phyloP scores from a whole-genome alignment of 2,797 vertebrate genomes.

The Rhabdophis nuchalis region DNA sequence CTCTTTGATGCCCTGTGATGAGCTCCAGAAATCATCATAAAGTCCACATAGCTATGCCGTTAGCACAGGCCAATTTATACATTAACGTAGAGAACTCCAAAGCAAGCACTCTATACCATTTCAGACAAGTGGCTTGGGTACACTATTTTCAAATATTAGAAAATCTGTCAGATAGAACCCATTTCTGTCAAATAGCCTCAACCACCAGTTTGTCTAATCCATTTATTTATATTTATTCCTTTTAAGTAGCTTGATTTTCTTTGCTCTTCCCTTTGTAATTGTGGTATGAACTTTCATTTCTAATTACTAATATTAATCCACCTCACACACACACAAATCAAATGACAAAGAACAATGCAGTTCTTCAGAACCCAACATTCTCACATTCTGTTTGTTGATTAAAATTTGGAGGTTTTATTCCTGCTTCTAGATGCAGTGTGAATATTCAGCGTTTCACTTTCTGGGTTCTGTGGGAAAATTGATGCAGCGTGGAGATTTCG shows the following conservation, averaged over 20 bases:
- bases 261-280: neutral
- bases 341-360: neutral
- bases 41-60: neutral
- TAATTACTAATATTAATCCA: neutral
- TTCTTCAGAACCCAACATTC: neutral
- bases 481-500: neutral
- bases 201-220: neutral
- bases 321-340: neutral
- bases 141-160: neutral
- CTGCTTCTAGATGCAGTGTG: neutral
- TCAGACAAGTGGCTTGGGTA: no score
- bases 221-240: neutral
- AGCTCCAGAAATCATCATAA: neutral
- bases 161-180: neutral
- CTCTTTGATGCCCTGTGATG: neutral
- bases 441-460: neutral
- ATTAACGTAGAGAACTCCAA: neutral
- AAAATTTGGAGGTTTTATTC: neutral
- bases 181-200: neutral
- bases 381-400: no score
- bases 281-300: neutral
- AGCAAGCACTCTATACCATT: no score
- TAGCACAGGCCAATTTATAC: neutral
- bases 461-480: neutral
- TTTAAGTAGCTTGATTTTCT: neutral